These are phyloP conservation scores for Watersipora subatra DNA, from an alignment of 1,140 invertebrate genomes.

Conservation along the genomic window DNA sequence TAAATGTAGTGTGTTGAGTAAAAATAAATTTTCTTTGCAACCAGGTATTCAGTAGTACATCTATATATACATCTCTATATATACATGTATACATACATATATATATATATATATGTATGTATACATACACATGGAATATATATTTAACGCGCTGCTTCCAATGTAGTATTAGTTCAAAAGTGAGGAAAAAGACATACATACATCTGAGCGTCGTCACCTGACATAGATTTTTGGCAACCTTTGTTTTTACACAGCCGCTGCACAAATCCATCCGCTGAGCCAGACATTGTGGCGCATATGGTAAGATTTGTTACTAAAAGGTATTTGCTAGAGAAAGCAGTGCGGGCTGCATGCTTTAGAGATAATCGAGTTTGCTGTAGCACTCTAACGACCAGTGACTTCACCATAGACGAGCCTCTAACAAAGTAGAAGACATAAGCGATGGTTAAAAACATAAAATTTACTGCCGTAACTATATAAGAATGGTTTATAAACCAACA, in stretches of 20 bases:
- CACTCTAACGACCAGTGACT: not conserved
- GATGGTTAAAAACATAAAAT: too few relatives aligned
- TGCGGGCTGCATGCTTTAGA: not conserved
- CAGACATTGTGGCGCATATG: conserved; percentile 62
- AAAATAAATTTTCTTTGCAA: too few relatives aligned
- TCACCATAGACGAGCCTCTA: not conserved
- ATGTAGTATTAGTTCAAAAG: too few relatives aligned
- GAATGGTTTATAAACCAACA: too few relatives aligned
- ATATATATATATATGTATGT: not conserved
- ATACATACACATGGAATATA: not conserved
- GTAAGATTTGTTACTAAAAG: conserved; percentile 70
- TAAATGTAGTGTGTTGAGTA: too few relatives aligned
- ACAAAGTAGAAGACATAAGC: too few relatives aligned
- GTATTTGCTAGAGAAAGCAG: conserved; percentile 34
- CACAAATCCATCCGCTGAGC: conserved; percentile 64
- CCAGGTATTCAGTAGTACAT: too few relatives aligned
- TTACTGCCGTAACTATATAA: too few relatives aligned
- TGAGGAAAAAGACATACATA: not conserved
- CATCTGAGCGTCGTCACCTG: not conserved
- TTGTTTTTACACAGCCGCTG: conserved; percentile 45
- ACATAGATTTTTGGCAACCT: not conserved
- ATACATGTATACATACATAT: not conserved
- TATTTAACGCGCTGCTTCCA: too few relatives aligned
- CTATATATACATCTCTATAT: not conserved
- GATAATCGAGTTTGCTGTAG: not conserved